Percentiles rank a stretch among this genome's conserved stretches.
Conservation (phyloP, 1,140 invertebrate species). For the Colletes gigas region DNA sequence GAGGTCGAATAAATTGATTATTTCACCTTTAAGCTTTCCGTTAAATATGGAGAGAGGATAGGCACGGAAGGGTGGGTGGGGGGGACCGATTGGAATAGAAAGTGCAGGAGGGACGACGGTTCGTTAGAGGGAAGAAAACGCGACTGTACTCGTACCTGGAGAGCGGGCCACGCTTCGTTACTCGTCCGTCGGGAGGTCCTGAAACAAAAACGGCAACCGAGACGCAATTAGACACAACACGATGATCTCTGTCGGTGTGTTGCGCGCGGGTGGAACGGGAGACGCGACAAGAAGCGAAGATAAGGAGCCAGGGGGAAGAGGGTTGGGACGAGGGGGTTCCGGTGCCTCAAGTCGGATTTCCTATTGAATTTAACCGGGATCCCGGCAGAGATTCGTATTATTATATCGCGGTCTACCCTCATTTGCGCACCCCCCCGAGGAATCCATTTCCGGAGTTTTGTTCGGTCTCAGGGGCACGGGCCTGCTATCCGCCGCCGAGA, state of each 20-base stretch:
- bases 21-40: no score
- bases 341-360: slow-evolving; percentile 14
- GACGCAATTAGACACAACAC: slow-evolving; percentile 46
- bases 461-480: background rate
- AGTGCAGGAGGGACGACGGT: slow-evolving; percentile 16
- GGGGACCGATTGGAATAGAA: slow-evolving; percentile 16
- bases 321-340: background rate
- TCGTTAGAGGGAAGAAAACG: slow-evolving; percentile 46
- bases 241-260: background rate
- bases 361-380: slow-evolving; percentile 29
- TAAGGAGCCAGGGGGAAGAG: background rate
- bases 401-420: slow-evolving; percentile 36
- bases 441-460: slow-evolving; percentile 28
- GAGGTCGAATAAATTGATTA: no score
- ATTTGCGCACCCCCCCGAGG: slow-evolving; percentile 19
- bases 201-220: slow-evolving; percentile 51
- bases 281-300: background rate
- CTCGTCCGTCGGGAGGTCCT: slow-evolving; percentile 43
- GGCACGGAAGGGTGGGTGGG: no score
- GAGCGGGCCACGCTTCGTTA: slow-evolving; percentile 48
- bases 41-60: no score
- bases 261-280: background rate
- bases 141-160: slow-evolving; percentile 28
- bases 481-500: background rate
- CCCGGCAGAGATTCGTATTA: slow-evolving; percentile 21